These are phyloP conservation scores for Xylocopa sonorina DNA, from an alignment of 1,140 invertebrate genomes.

Conservation along the genomic window DNA sequence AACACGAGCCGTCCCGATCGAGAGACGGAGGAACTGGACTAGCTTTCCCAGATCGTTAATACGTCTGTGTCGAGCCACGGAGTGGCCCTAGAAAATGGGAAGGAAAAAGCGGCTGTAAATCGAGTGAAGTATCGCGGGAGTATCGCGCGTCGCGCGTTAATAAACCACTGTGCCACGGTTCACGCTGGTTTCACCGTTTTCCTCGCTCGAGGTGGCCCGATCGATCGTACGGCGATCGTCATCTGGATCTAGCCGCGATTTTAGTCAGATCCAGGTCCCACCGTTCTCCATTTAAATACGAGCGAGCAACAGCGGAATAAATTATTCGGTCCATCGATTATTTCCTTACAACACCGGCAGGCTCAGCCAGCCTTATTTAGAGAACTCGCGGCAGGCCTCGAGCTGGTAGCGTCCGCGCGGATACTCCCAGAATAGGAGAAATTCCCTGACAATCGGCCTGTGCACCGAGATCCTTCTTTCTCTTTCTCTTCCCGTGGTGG, in stretches of 20 bases:
- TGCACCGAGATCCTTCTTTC: constrained; percentile 31
- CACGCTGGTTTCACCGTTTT: neutral
- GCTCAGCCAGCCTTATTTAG: constrained; percentile 43
- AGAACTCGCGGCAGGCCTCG: constrained; percentile 18
- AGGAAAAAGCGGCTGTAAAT: constrained; percentile 54
- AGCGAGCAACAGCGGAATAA: constrained; percentile 20
- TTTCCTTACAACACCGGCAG: constrained; percentile 36
- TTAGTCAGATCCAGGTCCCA: constrained; percentile 1
- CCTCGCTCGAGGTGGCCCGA: neutral
- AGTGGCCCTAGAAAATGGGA: constrained; percentile 28
- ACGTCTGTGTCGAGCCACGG: constrained; percentile 8
- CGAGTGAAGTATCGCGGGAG: constrained; percentile 47
- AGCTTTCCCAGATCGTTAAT: constrained; percentile 64
- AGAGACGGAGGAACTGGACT: neutral
- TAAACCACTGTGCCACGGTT: constrained; percentile 40
- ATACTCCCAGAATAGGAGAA: constrained; percentile 46
- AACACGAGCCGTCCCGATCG: neutral
- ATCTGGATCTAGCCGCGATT: constrained; percentile 10
- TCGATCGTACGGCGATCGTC: neutral
- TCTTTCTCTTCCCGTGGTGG: neutral
- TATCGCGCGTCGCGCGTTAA: constrained; percentile 38
- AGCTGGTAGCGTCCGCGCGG: constrained; percentile 29
- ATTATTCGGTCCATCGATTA: constrained; percentile 44
- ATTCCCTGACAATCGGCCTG: constrained; percentile 46
- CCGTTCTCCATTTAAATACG: constrained; percentile 40